Conservation (phyloP, 2,113 vertebrate species). For the Apus apus region DNA sequence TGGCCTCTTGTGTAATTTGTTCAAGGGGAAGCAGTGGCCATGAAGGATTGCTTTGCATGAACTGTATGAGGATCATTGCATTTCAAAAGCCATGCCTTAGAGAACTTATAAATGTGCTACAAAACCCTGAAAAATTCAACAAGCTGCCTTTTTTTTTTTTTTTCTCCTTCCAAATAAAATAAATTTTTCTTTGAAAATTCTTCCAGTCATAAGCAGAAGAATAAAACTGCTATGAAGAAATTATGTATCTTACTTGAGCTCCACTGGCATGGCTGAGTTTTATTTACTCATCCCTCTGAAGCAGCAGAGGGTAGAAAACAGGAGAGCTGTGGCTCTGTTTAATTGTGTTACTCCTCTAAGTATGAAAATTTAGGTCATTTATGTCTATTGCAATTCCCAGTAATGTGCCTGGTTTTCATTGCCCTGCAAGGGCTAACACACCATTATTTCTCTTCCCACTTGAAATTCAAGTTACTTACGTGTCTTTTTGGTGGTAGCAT, state of each 20-base stretch:
- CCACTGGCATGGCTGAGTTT: rapidly evolving
- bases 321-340: neutral
- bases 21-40: neutral
- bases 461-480: constrained; percentile 77
- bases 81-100: neutral
- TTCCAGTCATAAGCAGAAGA: neutral
- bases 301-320: neutral
- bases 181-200: neutral
- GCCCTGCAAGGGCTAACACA: neutral
- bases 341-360: neutral
- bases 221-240: neutral
- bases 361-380: neutral
- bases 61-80: neutral
- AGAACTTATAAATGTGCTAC: constrained; percentile 28
- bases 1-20: constrained; percentile 18
- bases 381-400: rapidly evolving
- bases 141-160: neutral
- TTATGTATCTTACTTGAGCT: neutral
- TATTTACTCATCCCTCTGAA: neutral
- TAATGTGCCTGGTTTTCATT: neutral
- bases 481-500: constrained; percentile 92
- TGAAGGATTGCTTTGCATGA: neutral
- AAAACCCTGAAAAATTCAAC: constrained; percentile 24
- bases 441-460: neutral
- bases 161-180: neutral